Conservation (phyloP, 2,888 invertebrate genomes). For the Rhopalosiphum nymphaeae region DNA sequence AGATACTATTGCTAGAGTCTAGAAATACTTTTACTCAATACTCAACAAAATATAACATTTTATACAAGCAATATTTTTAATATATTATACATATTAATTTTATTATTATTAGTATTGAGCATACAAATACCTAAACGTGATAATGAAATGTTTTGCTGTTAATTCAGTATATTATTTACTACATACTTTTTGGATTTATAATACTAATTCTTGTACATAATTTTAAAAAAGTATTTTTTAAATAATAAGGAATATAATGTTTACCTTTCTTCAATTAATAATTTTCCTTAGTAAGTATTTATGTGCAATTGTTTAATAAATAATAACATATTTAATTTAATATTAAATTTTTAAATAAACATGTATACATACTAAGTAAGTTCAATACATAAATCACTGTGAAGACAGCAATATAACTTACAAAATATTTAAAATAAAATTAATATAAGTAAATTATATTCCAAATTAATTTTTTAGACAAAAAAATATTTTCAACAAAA, state of each 20-base stretch:
- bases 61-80: background rate
- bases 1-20: background rate
- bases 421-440: background rate
- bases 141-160: background rate
- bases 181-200: background rate
- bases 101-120: background rate
- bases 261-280: background rate
- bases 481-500: background rate
- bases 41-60: background rate
- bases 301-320: background rate
- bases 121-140: background rate
- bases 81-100: background rate
- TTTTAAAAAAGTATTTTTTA: background rate
- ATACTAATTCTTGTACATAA: background rate
- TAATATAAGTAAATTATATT: background rate
- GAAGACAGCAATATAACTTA: background rate
- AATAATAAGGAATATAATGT: background rate
- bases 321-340: background rate
- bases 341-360: background rate
- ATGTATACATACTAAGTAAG: background rate
- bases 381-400: background rate
- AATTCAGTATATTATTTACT: background rate
- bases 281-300: background rate
- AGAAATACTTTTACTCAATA: background rate
- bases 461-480: background rate